phyloP scores from a whole-genome alignment of 2,797 vertebrate genomes.

The Lophotriccus pileatus region DNA sequence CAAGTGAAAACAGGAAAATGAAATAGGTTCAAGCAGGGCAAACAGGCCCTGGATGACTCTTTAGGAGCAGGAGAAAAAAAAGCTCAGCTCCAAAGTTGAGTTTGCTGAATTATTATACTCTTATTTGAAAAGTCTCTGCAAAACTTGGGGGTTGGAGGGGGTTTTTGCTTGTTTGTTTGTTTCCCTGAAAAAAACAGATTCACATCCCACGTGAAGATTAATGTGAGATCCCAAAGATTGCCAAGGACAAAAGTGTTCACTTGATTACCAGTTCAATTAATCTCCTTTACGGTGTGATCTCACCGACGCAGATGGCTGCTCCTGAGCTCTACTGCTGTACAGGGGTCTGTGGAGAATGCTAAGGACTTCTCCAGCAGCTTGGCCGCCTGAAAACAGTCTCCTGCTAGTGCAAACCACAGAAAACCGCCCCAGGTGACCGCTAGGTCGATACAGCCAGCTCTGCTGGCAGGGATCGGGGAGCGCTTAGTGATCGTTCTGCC shows the following conservation, averaged over 20 bases:
- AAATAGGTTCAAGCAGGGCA: background rate
- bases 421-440: background rate
- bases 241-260: background rate
- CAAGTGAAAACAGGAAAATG: background rate
- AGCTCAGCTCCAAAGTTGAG: background rate
- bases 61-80: background rate
- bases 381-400: background rate
- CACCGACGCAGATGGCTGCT: background rate
- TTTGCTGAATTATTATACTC: background rate
- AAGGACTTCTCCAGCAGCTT: background rate
- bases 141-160: rapidly evolving
- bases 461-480: background rate
- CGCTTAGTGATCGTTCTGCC: background rate
- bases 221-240: background rate
- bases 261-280: background rate
- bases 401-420: background rate
- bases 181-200: background rate
- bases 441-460: background rate
- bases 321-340: background rate
- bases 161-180: background rate
- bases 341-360: background rate
- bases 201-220: background rate
- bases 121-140: background rate
- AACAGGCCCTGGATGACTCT: background rate
- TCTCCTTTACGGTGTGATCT: background rate